These are phyloP conservation scores for Matsumyia berberina DNA, from an alignment of 2,888 invertebrate genomes.

Conservation along the genomic window DNA sequence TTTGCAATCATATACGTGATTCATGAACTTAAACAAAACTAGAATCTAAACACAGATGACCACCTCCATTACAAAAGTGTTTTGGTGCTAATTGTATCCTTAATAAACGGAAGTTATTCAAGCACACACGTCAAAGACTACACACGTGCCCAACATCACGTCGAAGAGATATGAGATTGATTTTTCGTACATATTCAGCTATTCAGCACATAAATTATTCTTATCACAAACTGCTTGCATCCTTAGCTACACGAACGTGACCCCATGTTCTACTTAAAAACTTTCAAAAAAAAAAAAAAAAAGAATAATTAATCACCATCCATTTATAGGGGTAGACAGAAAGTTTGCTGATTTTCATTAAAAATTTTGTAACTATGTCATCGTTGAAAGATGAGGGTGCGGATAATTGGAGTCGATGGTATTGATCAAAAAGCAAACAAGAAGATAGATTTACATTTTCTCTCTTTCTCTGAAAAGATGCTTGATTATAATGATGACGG, in stretches of 20 bases:
- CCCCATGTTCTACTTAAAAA: constrained; percentile 24
- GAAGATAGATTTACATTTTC: too few relatives aligned
- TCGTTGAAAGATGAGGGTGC: constrained; percentile 8
- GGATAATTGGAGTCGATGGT: constrained; percentile 3
- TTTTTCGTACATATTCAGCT: constrained; percentile 8
- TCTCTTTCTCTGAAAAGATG: constrained; percentile 11
- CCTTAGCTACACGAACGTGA: background rate
- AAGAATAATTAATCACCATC: constrained; percentile 16
- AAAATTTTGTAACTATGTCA: constrained; percentile 53
- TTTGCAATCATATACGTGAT: too few relatives aligned
- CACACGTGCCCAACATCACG: background rate
- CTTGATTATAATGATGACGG: constrained; percentile 42
- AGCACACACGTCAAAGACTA: too few relatives aligned
- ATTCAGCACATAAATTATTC: background rate
- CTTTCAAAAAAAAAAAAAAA: too few relatives aligned
- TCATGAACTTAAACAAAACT: too few relatives aligned
- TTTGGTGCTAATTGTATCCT: too few relatives aligned
- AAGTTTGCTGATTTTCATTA: constrained; percentile 28
- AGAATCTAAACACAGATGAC: too few relatives aligned
- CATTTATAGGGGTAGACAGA: constrained; percentile 2
- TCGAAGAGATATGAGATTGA: background rate
- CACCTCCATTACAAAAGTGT: too few relatives aligned
- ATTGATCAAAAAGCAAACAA: constrained; percentile 43
- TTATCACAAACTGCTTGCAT: constrained; percentile 10
- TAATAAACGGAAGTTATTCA: too few relatives aligned